These are phyloP conservation scores for Notospermus geniculatus DNA, from an alignment of 1,140 invertebrate species.

Conservation along the genomic window DNA sequence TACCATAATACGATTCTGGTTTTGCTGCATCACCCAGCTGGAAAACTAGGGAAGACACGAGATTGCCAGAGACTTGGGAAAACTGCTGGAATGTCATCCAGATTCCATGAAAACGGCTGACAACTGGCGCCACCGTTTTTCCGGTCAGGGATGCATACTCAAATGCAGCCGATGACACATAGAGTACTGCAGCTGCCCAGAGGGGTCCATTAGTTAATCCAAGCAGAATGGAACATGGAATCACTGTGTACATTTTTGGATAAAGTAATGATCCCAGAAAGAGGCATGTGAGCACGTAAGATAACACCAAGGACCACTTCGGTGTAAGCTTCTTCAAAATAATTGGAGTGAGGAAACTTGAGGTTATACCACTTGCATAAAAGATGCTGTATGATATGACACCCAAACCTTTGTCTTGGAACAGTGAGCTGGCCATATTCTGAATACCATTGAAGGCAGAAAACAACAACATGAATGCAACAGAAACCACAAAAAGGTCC, in stretches of 20 bases:
- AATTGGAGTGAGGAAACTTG: not conserved
- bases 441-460: conserved; percentile 1
- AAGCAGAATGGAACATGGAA: not conserved
- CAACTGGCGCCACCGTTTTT: not conserved
- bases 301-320: not conserved
- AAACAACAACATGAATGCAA: conserved; percentile 1
- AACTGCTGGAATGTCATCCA: not conserved
- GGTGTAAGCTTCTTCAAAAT: conserved; percentile 4
- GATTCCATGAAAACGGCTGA: conserved; percentile 1
- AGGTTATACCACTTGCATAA: not conserved
- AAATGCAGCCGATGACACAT: not conserved
- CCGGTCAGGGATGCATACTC: not conserved
- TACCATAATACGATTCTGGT: not conserved
- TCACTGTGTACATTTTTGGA: not conserved
- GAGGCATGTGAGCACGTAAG: not conserved
- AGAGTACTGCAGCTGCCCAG: not conserved
- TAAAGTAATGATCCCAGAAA: conserved; percentile 1
- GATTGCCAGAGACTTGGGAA: conserved; percentile 2
- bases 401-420: not conserved
- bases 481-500: not conserved
- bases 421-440: conserved; percentile 3
- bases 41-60: not conserved
- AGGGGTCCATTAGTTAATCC: not conserved
- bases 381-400: not conserved
- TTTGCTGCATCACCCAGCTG: not conserved